These are phyloP conservation scores for Crenuchus spilurus DNA, from an alignment of 2,797 vertebrate species.

Conservation along the genomic window DNA sequence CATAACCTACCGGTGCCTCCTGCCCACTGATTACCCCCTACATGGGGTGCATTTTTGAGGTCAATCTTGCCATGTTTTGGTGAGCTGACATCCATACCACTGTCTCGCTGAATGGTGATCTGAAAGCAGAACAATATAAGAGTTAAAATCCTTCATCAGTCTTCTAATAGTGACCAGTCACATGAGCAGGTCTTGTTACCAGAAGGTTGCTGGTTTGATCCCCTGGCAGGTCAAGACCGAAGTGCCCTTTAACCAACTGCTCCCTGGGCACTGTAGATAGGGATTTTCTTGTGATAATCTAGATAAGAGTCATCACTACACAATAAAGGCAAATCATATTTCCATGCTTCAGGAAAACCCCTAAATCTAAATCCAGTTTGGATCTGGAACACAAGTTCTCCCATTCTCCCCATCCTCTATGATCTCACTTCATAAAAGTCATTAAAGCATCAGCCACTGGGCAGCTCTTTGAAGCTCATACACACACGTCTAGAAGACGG, in stretches of 20 bases:
- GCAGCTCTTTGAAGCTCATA: slow-evolving; percentile 20
- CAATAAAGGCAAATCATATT: neutral
- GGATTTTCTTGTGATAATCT: too few relatives aligned
- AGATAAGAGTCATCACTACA: too few relatives aligned
- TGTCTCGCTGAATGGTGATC: slow-evolving; percentile 93
- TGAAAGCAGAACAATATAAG: slow-evolving; percentile 57
- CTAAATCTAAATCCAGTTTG: neutral
- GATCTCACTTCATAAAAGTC: slow-evolving; percentile 32
- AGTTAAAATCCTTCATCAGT: neutral
- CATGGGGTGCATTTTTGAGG: slow-evolving; percentile 84
- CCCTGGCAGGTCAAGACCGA: too few relatives aligned
- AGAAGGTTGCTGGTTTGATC: too few relatives aligned
- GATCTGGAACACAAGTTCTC: slow-evolving; percentile 8
- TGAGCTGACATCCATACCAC: slow-evolving; percentile 85
- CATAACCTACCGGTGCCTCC: slow-evolving; percentile 84
- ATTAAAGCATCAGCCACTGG: slow-evolving; percentile 29
- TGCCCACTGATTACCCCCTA: slow-evolving; percentile 96
- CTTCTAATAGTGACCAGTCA: too few relatives aligned
- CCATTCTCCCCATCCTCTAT: slow-evolving; percentile 18
- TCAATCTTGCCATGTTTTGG: slow-evolving; percentile 95
- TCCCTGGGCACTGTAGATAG: too few relatives aligned
- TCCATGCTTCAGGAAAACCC: neutral
- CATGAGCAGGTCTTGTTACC: too few relatives aligned
- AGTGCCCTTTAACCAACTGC: too few relatives aligned
- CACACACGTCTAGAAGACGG: slow-evolving; percentile 5